Conservation (phyloP, 2,113 vertebrate genomes). For the Morone saxatilis region DNA sequence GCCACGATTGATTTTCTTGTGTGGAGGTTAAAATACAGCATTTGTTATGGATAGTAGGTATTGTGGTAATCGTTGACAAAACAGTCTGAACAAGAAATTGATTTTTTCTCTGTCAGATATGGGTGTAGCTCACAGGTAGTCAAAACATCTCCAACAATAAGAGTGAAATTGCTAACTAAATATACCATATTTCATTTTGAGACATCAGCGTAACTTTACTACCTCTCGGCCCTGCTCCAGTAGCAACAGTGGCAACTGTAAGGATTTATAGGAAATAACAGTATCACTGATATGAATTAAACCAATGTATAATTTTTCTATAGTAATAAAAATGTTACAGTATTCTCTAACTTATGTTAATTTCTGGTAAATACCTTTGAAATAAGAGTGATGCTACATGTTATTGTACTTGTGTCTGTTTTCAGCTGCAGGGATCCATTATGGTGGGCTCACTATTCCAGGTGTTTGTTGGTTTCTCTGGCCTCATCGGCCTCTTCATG, state of each 20-base stretch:
- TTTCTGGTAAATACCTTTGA: neutral
- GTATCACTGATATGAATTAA: neutral
- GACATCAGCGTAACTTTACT: neutral
- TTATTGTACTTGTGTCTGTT: slow-evolving; percentile 13
- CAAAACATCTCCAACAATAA: neutral
- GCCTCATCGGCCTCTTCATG: slow-evolving; percentile 94
- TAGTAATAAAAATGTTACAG: neutral
- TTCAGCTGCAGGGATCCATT: slow-evolving; percentile 93
- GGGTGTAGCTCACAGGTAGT: neutral
- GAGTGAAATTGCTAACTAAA: neutral
- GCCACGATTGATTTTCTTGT: neutral
- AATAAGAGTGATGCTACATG: neutral
- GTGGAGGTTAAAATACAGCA: neutral
- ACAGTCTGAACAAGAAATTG: neutral
- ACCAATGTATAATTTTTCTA: neutral
- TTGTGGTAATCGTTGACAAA: neutral
- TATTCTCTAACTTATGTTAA: neutral
- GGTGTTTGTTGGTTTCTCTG: slow-evolving; percentile 94
- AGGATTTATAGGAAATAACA: neutral
- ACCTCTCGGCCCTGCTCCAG: neutral
- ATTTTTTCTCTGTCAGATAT: neutral
- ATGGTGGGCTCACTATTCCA: slow-evolving; percentile 95
- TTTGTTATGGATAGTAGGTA: neutral
- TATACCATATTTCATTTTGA: neutral
- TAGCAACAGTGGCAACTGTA: neutral